A percentile compares a stretch with the other conserved stretches of the same genome.
Conservation (phyloP, 1,140 invertebrate species). For the Drosophila orosa region DNA sequence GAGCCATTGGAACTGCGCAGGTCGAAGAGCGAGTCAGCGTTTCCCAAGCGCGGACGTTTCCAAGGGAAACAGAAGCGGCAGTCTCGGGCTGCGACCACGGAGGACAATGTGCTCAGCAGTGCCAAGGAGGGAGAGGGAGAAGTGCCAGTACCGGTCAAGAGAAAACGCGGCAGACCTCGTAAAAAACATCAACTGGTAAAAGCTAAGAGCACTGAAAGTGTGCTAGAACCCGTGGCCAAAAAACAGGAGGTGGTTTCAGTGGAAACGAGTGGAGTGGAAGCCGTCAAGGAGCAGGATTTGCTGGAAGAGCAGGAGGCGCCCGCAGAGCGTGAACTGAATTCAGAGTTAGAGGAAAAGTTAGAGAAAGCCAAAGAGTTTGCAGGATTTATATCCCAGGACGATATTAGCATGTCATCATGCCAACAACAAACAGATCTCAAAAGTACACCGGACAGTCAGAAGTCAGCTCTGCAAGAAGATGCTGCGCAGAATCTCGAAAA, state of each 20-base stretch:
- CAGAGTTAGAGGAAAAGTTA: slow-evolving; percentile 33
- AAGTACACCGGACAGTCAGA: slow-evolving; percentile 5
- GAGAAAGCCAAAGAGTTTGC: slow-evolving; percentile 33
- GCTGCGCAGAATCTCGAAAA: neutral
- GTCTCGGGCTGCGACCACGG: slow-evolving; percentile 24
- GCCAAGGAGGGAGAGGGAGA: neutral
- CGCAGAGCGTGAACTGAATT: neutral
- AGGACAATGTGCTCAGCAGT: slow-evolving; percentile 12
- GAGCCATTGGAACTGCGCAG: slow-evolving; percentile 16
- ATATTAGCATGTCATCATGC: slow-evolving; percentile 1
- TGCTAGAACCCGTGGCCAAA: neutral
- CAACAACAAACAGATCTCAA: slow-evolving; percentile 19
- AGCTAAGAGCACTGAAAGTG: neutral
- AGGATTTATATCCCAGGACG: slow-evolving; percentile 4
- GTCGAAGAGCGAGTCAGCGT: slow-evolving; percentile 28
- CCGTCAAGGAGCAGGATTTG: neutral
- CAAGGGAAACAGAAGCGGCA: slow-evolving; percentile 13
- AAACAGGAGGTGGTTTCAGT: neutral
- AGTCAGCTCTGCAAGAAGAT: neutral
- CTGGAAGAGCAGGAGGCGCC: neutral
- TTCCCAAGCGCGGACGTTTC: slow-evolving; percentile 19
- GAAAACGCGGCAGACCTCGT: slow-evolving; percentile 42
- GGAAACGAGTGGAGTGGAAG: neutral
- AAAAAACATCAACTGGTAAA: slow-evolving; percentile 5
- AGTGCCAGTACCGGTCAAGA: neutral